phyloP scores from a whole-genome alignment of 2,888 invertebrate genomes.

The Xestia c-nigrum region DNA sequence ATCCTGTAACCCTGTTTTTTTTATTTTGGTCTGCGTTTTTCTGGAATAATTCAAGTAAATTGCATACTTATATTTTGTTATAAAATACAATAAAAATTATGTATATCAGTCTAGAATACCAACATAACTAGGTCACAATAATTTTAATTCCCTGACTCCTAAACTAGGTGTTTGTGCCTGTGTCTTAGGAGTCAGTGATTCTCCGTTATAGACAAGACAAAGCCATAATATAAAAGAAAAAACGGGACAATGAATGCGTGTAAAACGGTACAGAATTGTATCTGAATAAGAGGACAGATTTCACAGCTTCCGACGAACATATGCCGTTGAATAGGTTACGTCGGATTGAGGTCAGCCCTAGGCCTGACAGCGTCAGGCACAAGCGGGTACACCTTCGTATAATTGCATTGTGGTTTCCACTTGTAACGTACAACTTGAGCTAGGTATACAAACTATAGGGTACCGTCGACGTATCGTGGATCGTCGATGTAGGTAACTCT shows the following conservation, averaged over 20 bases:
- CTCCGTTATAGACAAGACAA: too few species aligned
- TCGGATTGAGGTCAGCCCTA: conserved; percentile 57
- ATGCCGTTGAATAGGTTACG: conserved; percentile 44
- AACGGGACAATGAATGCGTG: background rate
- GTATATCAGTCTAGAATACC: background rate
- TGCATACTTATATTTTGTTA: background rate
- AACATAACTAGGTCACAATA: too few species aligned
- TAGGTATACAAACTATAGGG: conserved; percentile 11
- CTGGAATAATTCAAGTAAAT: background rate
- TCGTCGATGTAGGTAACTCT: background rate
- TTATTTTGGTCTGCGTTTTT: background rate
- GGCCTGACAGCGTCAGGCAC: conserved; percentile 51
- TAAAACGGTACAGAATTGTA: background rate
- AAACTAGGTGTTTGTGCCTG: too few species aligned
- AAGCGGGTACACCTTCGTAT: conserved; percentile 47
- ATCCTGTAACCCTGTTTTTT: background rate
- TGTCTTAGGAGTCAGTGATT: too few species aligned
- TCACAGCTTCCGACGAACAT: conserved; percentile 9
- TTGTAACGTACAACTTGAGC: conserved; percentile 25
- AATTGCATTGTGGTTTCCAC: conserved; percentile 54
- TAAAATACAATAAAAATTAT: background rate
- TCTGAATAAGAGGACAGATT: conserved; percentile 12
- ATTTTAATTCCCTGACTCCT: too few species aligned
- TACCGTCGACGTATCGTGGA: background rate
- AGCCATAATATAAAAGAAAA: too few species aligned